Conservation (phyloP, 23 tunicate genomes). For the Ciona savignyi region DNA sequence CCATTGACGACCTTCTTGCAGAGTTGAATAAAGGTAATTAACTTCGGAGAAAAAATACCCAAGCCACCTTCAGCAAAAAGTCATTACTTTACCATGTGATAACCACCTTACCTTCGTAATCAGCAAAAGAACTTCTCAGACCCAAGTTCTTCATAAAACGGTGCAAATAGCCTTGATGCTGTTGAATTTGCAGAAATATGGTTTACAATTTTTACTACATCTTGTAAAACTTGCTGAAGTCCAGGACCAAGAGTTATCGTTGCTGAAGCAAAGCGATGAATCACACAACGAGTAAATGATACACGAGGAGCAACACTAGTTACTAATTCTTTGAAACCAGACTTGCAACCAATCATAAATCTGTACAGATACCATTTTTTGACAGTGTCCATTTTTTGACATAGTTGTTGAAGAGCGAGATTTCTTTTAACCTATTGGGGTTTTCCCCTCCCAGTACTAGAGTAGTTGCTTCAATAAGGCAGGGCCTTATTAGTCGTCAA, state of each 20-base stretch:
- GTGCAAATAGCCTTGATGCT: constrained; percentile 29
- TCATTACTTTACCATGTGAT: no score
- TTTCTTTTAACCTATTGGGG: no score
- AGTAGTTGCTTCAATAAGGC: no score
- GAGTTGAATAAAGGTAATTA: constrained; percentile 15
- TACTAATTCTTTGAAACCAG: neutral
- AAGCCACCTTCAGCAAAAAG: no score
- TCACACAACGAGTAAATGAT: constrained; percentile 23
- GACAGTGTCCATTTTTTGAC: no score
- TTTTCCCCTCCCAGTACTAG: no score
- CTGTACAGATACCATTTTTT: no score
- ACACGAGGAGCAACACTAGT: constrained; percentile 17
- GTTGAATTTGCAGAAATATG: constrained; percentile 33
- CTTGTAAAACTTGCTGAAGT: constrained; percentile 25
- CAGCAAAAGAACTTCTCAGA: no score
- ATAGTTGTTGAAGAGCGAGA: no score
- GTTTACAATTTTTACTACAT: constrained; percentile 25
- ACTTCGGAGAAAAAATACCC: constrained; percentile 11
- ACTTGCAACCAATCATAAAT: no score
- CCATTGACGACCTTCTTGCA: constrained; percentile 21
- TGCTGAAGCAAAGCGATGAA: constrained; percentile 25
- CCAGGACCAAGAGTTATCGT: constrained; percentile 35
- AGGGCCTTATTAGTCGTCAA: no score
- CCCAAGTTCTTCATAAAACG: constrained; percentile 31
- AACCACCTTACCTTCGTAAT: no score